Base-by-base conservation (phyloP, 53 echinoderm and acorn worm species). In the Hippasteria phrygiana region DNA sequence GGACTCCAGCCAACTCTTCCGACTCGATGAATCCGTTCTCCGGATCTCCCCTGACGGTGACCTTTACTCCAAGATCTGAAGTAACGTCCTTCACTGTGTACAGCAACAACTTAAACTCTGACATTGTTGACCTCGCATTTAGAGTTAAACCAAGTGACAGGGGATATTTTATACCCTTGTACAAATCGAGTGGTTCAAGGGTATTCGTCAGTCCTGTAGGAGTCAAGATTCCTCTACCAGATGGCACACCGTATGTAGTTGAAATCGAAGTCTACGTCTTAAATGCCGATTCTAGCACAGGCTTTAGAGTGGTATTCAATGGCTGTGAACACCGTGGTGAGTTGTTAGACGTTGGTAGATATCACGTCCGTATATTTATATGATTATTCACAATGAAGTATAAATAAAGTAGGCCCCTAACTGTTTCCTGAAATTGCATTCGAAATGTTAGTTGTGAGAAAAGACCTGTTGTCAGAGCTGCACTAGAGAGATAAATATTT, bases 311-410 rank as follows among this genome's bases (percentile, higher is more conserved):
- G 20, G 32, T 51, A 35, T 51, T 51, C 20, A 51, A 76, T 10
- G 76, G 76, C 31, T 76, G 51, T 76, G 50, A 11, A 76, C 50
- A 53, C 29, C 16, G n/a, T 50, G 76, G 76, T 76, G 34, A 51
- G 50, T 26, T 10, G 13, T 72, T 72, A 18, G n/a, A n/a, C 12
- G 0, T 20, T 0, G 24, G 17, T 5, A 35, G 20, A n/a, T n/a
- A n/a, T n/a, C n/a, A n/a, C n/a, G n/a, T n/a, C n/a, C n/a, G n/a
- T n/a, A n/a, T n/a, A n/a, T n/a, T n/a, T n/a, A n/a, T n/a, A n/a
- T n/a, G n/a, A n/a, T n/a, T n/a, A n/a, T n/a, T n/a, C n/a, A n/a
- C n/a, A n/a, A n/a, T n/a, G n/a, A n/a, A n/a, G n/a, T n/a, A n/a
- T n/a, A n/a, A n/a, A n/a, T n/a, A n/a, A n/a, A n/a, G n/a, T n/a